Conservation (phyloP, 30 jellyfish, hydroid and myxozoan species). For the Hydra vulgaris region DNA sequence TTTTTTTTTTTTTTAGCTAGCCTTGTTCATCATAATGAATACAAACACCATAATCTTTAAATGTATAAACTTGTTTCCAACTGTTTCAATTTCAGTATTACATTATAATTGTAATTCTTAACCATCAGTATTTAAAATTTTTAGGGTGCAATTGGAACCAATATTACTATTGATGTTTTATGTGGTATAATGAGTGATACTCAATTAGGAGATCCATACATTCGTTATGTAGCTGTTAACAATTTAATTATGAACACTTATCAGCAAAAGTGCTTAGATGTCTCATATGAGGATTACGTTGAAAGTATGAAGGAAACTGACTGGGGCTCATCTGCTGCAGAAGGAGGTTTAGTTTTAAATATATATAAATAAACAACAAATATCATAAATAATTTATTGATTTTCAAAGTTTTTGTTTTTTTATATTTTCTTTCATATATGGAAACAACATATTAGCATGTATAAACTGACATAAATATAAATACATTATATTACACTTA, state of each 20-base stretch:
- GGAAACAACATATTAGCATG: too few relatives aligned
- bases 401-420: background rate
- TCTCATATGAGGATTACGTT: constrained; percentile 46
- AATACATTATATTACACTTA: too few relatives aligned
- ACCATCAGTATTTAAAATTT: too few relatives aligned
- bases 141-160: constrained; percentile 92
- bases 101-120: too few relatives aligned
- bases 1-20: too few relatives aligned
- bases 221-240: constrained; percentile 61
- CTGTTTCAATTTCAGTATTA: background rate
- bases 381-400: too few relatives aligned
- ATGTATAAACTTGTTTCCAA: too few relatives aligned
- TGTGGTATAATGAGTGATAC: constrained; percentile 60
- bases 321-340: constrained; percentile 80
- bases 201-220: constrained; percentile 29
- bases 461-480: too few relatives aligned
- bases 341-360: too few relatives aligned
- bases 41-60: too few relatives aligned
- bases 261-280: constrained; percentile 54
- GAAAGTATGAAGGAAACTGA: constrained; percentile 45
- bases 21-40: too few relatives aligned
- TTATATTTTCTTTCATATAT: background rate
- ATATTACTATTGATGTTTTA: constrained; percentile 69
- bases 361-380: too few relatives aligned
- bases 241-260: constrained; percentile 55